Base-by-base conservation (phyloP, 2,797 vertebrate species). In the Nyctibius grandis region DNA sequence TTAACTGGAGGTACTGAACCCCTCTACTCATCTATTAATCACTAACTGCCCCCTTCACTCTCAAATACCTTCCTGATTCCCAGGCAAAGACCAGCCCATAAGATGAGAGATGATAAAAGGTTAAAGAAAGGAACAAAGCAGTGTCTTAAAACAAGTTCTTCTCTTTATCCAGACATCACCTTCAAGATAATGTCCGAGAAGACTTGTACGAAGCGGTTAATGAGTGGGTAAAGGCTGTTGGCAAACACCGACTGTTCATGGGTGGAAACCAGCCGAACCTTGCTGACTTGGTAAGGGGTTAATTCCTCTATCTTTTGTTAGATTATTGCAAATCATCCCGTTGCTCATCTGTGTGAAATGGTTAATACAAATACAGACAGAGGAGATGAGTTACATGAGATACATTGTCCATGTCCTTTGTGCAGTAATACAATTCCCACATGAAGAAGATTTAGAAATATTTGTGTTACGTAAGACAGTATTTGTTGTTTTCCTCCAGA, bases 141-240 rank as follows among this genome's bases (percentile, higher is more conserved):
- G 1, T 50, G 38, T 59, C 51, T 87, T 69, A 34, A 82, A 4
- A 47, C 45, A 42, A 23, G 5, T 91, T 83, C 9, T 73, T 88
- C 12, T 54, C 23, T 87, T 75, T 33, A 29, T 74, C 21, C 86
- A 99, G 99, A 93, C 98, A 99, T 97, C 98, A 98, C 74, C 98
- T 99, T 75, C 98, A 97, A 89, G 98, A 99, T 4, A 97, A 99
- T 3, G 99, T 99, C 75, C 97, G 99, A 21, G 98, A 98, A 97
- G 99, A 99, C 68, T 97, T 99, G 78, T 99, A 99, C 18, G 98
- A 98, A 91, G 99, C 99, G 0, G 99, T 98, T 21, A 97, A 99
- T 3, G 97, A 99, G 48, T 99, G 99, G 99, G 98, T 99, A 68
- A 98, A 98, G 9, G 99, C 99, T 17, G 96, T 99, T 47, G 99